These are phyloP conservation scores for Troides oblongomaculatus DNA, from an alignment of 2,888 invertebrate genomes.

Conservation along the genomic window DNA sequence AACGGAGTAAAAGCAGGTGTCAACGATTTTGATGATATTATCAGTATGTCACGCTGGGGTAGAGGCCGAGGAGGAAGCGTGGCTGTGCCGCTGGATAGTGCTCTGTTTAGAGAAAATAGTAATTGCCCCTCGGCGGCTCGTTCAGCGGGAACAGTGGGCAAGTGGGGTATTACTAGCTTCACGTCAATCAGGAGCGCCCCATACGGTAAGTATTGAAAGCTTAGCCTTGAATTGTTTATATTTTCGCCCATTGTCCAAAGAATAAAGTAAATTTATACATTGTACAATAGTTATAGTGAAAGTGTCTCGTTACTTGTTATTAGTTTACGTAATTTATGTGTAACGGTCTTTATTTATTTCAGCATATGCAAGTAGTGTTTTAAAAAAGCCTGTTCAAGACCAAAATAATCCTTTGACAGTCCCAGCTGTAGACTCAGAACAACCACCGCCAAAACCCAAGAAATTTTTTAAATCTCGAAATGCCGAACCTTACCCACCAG, in stretches of 20 bases:
- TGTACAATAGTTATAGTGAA: too few relatives aligned
- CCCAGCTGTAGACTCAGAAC: conserved; percentile 74
- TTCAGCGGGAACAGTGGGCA: conserved; percentile 94
- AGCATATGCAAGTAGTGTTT: conserved; percentile 66
- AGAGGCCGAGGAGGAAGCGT: conserved; percentile 81
- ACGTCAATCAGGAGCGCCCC: conserved; percentile 91
- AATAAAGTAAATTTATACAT: background rate
- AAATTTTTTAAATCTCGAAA: conserved; percentile 95
- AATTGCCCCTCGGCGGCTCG: conserved; percentile 93
- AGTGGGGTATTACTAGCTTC: conserved; percentile 97
- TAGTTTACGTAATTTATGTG: conserved; percentile 7
- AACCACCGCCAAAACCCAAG: conserved; percentile 86
- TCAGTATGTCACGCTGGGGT: conserved; percentile 83
- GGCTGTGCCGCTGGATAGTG: conserved; percentile 82
- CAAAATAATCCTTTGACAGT: conserved; percentile 78
- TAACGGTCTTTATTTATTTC: conserved; percentile 41
- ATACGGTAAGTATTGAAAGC: conserved; percentile 79
- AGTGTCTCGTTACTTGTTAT: background rate
- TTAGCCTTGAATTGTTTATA: conserved; percentile 34
- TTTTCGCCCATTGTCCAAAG: conserved; percentile 19
- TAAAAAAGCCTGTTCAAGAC: conserved; percentile 75
- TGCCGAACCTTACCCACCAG: conserved; percentile 80
- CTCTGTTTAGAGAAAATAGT: conserved; percentile 86
- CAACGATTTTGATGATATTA: conserved; percentile 77
- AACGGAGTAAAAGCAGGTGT: conserved; percentile 60